Evolutionary conservation across 2,888 invertebrate species (phyloP).

Genomic region (Amiota minor): DNA sequence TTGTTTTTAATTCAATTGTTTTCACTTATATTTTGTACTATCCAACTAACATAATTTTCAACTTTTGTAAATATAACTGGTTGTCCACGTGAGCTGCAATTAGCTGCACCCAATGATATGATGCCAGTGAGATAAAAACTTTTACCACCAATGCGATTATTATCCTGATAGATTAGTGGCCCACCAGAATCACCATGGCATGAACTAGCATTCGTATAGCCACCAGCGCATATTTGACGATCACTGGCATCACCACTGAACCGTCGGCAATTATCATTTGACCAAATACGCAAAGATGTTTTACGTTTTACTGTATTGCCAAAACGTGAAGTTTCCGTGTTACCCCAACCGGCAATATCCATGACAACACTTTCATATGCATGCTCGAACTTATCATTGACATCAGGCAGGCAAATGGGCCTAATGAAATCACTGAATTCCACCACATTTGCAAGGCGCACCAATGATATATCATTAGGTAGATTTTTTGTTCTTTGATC

Average conservation of each 20-base stretch:
- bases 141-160: slow-evolving; percentile 6
- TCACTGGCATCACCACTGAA: slow-evolving; percentile 33
- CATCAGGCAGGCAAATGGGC: slow-evolving; percentile 77
- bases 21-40: slow-evolving; percentile 21
- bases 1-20: neutral
- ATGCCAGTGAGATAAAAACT: slow-evolving; percentile 45
- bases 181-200: slow-evolving; percentile 53
- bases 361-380: slow-evolving; percentile 71
- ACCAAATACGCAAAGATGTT: slow-evolving; percentile 73
- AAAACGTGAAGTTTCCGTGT: slow-evolving; percentile 73
- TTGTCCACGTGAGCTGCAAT: slow-evolving; percentile 31
- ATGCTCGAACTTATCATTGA: slow-evolving; percentile 53
- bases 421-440: slow-evolving; percentile 75
- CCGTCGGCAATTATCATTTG: slow-evolving; percentile 33
- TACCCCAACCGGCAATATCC: slow-evolving; percentile 79
- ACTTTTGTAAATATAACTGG: slow-evolving; percentile 50
- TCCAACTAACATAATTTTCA: slow-evolving; percentile 48
- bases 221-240: slow-evolving; percentile 50
- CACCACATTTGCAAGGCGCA: slow-evolving; percentile 77
- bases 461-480: slow-evolving; percentile 81
- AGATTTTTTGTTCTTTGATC: slow-evolving; percentile 76
- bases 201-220: slow-evolving; percentile 31
- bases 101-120: slow-evolving; percentile 40
- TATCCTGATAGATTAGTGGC: slow-evolving; percentile 43
- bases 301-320: slow-evolving; percentile 76